phyloP scores from a whole-genome alignment of 2,797 vertebrate species.

The Thaleichthys pacificus region DNA sequence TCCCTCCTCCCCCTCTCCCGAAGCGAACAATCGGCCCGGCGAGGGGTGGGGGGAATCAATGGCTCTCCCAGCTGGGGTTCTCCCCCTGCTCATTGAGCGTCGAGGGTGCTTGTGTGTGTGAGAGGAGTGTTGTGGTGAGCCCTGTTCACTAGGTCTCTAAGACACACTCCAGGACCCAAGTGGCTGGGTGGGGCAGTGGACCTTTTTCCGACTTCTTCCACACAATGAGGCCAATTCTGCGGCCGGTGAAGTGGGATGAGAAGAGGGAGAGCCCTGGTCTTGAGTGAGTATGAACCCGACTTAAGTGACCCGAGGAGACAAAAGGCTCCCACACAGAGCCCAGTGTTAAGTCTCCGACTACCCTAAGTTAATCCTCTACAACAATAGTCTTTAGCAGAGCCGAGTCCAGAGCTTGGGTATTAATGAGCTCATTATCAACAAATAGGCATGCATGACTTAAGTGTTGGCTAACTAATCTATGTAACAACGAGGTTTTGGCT shows the following conservation, averaged over 20 bases:
- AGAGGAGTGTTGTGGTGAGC: slow-evolving; percentile 69
- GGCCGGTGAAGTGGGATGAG: slow-evolving; percentile 70
- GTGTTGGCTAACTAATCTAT: slow-evolving; percentile 36
- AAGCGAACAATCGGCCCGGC: slow-evolving; percentile 76
- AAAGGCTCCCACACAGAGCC: slow-evolving; percentile 61
- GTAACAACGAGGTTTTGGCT: too few species aligned
- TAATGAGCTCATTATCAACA: slow-evolving; percentile 55
- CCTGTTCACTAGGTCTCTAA: slow-evolving; percentile 59
- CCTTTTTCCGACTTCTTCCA: slow-evolving; percentile 73
- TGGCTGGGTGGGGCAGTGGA: slow-evolving; percentile 75
- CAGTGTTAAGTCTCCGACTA: slow-evolving; percentile 65
- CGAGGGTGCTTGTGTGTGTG: slow-evolving; percentile 19
- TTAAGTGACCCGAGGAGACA: slow-evolving; percentile 68
- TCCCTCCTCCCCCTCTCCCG: slow-evolving; percentile 69
- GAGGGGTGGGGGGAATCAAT: slow-evolving; percentile 68
- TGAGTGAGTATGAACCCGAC: slow-evolving; percentile 69
- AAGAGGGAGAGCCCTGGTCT: slow-evolving; percentile 68
- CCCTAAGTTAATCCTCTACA: slow-evolving; percentile 72
- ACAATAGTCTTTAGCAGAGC: slow-evolving; percentile 48
- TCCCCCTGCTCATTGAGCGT: slow-evolving; percentile 64
- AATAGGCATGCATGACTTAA: slow-evolving; percentile 63
- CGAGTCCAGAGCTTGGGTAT: background rate
- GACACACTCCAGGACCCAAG: slow-evolving; percentile 72
- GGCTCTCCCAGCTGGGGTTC: slow-evolving; percentile 78
- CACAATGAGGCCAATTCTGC: slow-evolving; percentile 74